phyloP scores from a whole-genome alignment of 2,113 vertebrate species.

The Gopherus flavomarginatus region DNA sequence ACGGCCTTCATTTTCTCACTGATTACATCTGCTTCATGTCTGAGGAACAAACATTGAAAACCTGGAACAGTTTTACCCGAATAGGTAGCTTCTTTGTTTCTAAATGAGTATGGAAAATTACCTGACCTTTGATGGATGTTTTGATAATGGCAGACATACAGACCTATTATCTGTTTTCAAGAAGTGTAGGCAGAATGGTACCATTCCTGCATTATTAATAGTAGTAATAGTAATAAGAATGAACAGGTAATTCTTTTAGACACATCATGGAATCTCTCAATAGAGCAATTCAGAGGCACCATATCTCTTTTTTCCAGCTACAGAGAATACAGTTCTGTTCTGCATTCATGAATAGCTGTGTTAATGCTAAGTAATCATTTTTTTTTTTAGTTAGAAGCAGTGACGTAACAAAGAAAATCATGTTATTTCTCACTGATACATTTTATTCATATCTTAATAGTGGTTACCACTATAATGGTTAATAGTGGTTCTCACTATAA shows the following conservation, averaged over 20 bases:
- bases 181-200: conserved; percentile 64
- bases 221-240: background rate
- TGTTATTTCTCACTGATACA: background rate
- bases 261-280: conserved; percentile 20
- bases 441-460: background rate
- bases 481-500: background rate
- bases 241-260: background rate
- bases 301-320: background rate
- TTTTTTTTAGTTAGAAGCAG: background rate
- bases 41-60: conserved; percentile 40
- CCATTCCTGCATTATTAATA: conserved; percentile 13
- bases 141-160: conserved; percentile 58
- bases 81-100: conserved; percentile 41
- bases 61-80: conserved; percentile 39
- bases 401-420: background rate
- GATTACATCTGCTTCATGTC: conserved; percentile 1
- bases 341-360: background rate
- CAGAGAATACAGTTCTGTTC: background rate
- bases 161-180: conserved; percentile 60
- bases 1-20: background rate
- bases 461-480: background rate
- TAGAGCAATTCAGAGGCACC: background rate
- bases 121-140: conserved; percentile 75
- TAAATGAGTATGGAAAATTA: conserved; percentile 71
- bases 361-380: background rate